phyloP scores from a whole-genome alignment of 2,888 invertebrate genomes.

The Drosophila neoperkinsi region DNA sequence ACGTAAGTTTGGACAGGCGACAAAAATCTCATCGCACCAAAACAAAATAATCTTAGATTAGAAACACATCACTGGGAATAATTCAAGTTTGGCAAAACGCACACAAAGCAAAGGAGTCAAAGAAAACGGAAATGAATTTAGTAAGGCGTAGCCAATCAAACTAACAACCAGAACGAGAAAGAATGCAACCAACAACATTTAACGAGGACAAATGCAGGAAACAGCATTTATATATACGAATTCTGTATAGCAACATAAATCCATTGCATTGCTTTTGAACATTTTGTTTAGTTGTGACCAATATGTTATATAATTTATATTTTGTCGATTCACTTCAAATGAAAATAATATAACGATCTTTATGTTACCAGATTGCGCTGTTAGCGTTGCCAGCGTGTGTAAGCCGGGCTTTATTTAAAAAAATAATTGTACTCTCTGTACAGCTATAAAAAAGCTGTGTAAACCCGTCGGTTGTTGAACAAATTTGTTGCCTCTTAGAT shows the following conservation, averaged over 20 bases:
- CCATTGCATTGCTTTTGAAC: not conserved
- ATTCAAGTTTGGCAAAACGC: not conserved
- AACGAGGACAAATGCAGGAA: not conserved
- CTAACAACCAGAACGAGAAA: not conserved
- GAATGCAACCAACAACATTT: not conserved
- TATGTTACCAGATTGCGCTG: not conserved
- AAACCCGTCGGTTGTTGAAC: not conserved
- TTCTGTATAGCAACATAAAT: not conserved
- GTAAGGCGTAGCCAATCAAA: not conserved
- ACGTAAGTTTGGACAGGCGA: constrained; percentile 17
- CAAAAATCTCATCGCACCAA: constrained; percentile 32
- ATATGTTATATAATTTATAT: not conserved
- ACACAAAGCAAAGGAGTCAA: not conserved
- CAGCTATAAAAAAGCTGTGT: no score
- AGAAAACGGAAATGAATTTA: not conserved
- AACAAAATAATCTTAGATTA: not conserved
- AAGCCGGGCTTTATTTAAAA: not conserved
- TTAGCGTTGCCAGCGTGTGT: not conserved
- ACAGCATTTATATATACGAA: not conserved
- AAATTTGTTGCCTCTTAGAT: not conserved
- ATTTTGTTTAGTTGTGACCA: no score
- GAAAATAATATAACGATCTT: no score
- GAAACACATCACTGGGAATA: not conserved
- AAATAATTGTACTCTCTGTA: not conserved
- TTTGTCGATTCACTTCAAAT: not conserved